phyloP scores from a whole-genome alignment of 2,797 vertebrate species.

The Lagodon rhomboides region DNA sequence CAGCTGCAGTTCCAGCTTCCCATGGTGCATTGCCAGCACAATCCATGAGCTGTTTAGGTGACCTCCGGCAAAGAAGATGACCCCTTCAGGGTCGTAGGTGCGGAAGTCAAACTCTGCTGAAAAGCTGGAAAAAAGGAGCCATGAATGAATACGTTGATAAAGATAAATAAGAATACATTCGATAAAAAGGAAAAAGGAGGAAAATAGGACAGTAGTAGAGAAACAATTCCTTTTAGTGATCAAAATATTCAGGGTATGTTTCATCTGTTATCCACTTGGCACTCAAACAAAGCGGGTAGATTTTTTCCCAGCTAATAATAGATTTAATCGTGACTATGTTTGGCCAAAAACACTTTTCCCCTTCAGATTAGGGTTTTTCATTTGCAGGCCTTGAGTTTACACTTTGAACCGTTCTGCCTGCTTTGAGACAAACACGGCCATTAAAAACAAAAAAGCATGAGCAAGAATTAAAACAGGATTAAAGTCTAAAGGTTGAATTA shows the following conservation, averaged over 20 bases:
- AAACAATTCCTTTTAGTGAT: slow-evolving; percentile 29
- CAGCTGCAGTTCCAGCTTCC: slow-evolving; percentile 95
- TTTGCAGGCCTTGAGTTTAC: neutral
- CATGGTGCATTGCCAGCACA: slow-evolving; percentile 91
- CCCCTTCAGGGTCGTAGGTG: slow-evolving; percentile 94
- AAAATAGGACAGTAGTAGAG: neutral
- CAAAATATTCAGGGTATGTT: slow-evolving; percentile 11
- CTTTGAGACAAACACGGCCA: neutral
- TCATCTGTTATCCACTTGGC: slow-evolving; percentile 15
- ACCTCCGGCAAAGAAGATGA: slow-evolving; percentile 97
- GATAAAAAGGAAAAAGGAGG: neutral
- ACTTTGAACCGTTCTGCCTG: neutral
- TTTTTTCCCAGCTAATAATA: slow-evolving; percentile 25
- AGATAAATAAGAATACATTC: neutral
- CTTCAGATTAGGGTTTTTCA: neutral
- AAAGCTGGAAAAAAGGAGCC: slow-evolving; percentile 83
- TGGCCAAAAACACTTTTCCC: slow-evolving; percentile 6
- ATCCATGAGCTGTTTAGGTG: slow-evolving; percentile 94
- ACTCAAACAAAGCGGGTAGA: neutral
- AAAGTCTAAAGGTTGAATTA: neutral
- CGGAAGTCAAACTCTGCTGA: slow-evolving; percentile 97
- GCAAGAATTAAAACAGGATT: neutral
- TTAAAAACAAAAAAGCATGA: slow-evolving; percentile 2
- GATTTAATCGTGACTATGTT: slow-evolving; percentile 27
- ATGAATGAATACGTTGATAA: neutral